Conservation (phyloP, 2,888 invertebrate species). For the Tenodera sinensis region DNA sequence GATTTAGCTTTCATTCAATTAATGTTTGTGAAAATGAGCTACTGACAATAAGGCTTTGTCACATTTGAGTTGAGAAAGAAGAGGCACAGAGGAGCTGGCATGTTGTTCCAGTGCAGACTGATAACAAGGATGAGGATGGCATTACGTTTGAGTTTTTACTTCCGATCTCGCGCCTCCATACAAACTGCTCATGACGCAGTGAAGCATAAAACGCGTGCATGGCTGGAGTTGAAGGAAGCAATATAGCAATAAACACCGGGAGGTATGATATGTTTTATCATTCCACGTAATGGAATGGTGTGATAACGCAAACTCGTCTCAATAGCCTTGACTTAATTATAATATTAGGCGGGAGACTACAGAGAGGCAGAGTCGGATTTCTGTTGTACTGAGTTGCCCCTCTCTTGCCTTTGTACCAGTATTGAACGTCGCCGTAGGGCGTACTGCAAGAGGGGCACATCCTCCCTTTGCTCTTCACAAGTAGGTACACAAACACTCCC, state of each 20-base stretch:
- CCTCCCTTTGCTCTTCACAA: neutral
- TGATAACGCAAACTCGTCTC: neutral
- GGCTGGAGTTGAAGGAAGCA: neutral
- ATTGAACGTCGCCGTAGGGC: neutral
- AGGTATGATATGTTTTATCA: neutral
- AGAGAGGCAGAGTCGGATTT: neutral
- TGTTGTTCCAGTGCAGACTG: too few relatives aligned
- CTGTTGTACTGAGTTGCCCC: neutral
- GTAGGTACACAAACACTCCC: too few relatives aligned
- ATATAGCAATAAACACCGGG: neutral
- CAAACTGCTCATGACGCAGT: neutral
- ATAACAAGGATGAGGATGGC: too few relatives aligned
- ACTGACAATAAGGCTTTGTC: too few relatives aligned
- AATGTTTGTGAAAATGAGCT: too few relatives aligned
- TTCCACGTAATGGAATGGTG: neutral
- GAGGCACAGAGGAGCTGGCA: too few relatives aligned
- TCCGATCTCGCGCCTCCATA: neutral
- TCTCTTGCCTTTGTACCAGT: neutral
- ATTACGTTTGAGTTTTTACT: neutral
- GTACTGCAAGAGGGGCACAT: neutral
- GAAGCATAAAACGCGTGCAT: neutral
- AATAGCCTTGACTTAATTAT: neutral
- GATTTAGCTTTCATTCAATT: too few relatives aligned
- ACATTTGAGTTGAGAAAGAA: too few relatives aligned
- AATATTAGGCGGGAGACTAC: neutral